Base-by-base conservation (phyloP, 2,888 invertebrate genomes). In the Mythimna impura region DNA sequence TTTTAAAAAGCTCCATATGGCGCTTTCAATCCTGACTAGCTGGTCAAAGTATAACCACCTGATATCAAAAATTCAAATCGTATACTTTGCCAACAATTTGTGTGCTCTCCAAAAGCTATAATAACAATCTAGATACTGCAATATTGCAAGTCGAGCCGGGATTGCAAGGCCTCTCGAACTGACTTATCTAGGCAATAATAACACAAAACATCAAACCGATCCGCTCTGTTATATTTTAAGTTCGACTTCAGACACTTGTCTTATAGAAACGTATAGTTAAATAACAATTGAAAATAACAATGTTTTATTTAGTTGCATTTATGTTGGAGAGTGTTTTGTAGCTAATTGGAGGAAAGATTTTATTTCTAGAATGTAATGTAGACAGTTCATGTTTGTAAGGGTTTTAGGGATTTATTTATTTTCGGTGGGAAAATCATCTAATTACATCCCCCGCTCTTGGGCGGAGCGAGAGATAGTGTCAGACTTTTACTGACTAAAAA, bases 151-250 rank as follows among this genome's bases (percentile, higher is more conserved):
- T 88, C 87, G 87, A 92, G 89, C 85, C 73, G 85, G 83, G 89
- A 90, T 91, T 87, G 89, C 83, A 81, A 88, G 87, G 72, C 88
- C 91, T 89, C 93, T 94, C 88, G 88, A 91, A 90, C 82, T 86
- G 88, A 85, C 92, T 93, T 91, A 93, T 92, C 91, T 89, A 84
- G 89, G 90, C 91, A 91, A 94, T 94, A 91, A 93, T 91, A 92
- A 92, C 88, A 54, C 89, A 88, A 88, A 91, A 90, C 89, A 89
- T 85, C 81, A 79, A 81, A 81, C 82, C 74, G 70, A 82, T 82
- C 58, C 63, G 65, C 71, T 66, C 71, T 22, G 60, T 65, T 52
- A 67, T 67, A 77, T 78, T 74, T 72, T 83, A 86, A 90, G 86
- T 71, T 72, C 80, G 87, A 87, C 89, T 91, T 84, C 86, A 91